Base-by-base conservation (phyloP, 2,113 vertebrate species). In the Petaurus breviceps region DNA sequence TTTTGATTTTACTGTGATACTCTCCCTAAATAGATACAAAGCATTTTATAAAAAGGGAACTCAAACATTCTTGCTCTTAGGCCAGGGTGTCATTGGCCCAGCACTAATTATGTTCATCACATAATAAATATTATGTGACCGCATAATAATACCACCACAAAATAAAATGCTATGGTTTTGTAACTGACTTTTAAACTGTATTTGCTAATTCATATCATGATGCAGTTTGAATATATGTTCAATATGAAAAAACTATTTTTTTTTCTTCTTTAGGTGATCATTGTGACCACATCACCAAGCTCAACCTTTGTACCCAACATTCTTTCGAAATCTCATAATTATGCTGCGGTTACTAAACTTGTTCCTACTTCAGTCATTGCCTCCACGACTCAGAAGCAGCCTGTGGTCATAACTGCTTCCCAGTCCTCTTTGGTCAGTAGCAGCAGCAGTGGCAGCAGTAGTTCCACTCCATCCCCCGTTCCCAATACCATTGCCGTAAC, bases 241-340 rank as follows among this genome's bases (percentile, higher is more conserved):
- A 49, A 49, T 49, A 43, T 94, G 68, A 97, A 95, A 98, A 95
- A 84, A 97, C 98, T 97, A 97, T 98, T 95, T 37, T 95, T 97
- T 98, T 95, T 94, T 8, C 92, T 97, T 91, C 91, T 91, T 52
- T 99, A 99, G 99, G 99, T 99, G 94, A 99, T 99, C 96, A 99
- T 99, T 95, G 99, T 99, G 95, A 99, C 99, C 4, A 99, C 99
- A 11, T 99, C 99, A 96, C 99, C 99, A 57, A 99, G 99, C 98
- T 99, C 99, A 95, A 99, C 99, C 95, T 99, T 99, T 89, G 99
- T 99, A 90, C 99, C 99, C 97, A 99, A 99, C 99, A 99, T 99
- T 98, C 99, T 99, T 97, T 99, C 99, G 51, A 99, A 99, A 99
- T 99, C 99, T n/a, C 99, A 99, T 98, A 99, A 99, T 98, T 99